Evolutionary conservation across 2,797 vertebrate genomes (phyloP), one percentile per base, ranked within the genome.

Genomic region (Enteromius thamalakanensis): DNA sequence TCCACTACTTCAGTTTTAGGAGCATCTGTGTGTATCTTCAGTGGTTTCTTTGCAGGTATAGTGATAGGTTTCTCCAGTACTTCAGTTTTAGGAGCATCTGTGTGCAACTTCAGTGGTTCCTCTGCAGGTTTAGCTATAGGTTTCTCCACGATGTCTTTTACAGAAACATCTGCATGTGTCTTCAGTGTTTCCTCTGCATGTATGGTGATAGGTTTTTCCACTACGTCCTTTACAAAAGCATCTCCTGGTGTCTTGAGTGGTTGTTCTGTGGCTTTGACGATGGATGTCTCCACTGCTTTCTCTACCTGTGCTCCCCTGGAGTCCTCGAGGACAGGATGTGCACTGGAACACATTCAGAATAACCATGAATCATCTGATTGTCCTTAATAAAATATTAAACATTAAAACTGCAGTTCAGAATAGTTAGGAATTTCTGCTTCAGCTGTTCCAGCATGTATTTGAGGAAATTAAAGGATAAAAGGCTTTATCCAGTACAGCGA

Each of bases 331-430:
- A 65, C 2, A 82, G 81, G 37, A 69, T 85, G 32, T 37, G 47
- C 6, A 85, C 91, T 93, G 85, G 55, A 86, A 76, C 32, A 89
- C 7, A 90, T 42, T 87, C 3, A 15, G 37, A 62, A 21, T 11
- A 70, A 32, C 21, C 86, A 81, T 81, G 2, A 75, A 75, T 42
- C 79, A 85, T 87, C 34, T 45, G 29, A 74, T 53, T 49, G 3
- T 29, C 21, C 6, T 65, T 75, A 19, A 71, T 45, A 0, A 45
- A 32, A 70, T 29, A 1, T 45, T 26, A 81, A 78, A 64, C 7
- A 29, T 17, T 17, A 2, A 64, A 1, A 62, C 6, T 15, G 26
- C 60, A 62, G 12, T 58, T 58, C 55, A 23, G n/a, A 11, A 11
- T 23, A 23, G 9, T 64, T 29, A 29, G 26, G 29, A 14, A 29